phyloP scores from a whole-genome alignment of 2,888 invertebrate species.

The Hyposoter dolosus region DNA sequence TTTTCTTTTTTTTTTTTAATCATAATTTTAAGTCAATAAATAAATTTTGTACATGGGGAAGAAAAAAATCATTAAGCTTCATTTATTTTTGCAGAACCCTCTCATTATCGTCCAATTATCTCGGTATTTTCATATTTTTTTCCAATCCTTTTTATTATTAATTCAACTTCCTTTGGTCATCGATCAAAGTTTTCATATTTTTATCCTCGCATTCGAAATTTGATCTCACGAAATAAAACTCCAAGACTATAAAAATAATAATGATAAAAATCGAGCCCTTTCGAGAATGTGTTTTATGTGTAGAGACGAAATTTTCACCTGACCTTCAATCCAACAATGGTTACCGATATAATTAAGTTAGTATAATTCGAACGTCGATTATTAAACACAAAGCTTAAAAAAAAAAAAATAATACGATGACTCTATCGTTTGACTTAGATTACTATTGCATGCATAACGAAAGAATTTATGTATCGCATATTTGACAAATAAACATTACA shows the following conservation, averaged over 20 bases:
- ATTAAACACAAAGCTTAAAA: slow-evolving; percentile 12
- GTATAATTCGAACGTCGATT: slow-evolving; percentile 45
- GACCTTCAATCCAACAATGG: slow-evolving; percentile 46
- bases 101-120: slow-evolving; percentile 22
- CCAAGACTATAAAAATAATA: slow-evolving; percentile 8
- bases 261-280: background rate
- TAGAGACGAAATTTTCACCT: slow-evolving; percentile 54
- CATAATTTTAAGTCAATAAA: slow-evolving; percentile 56
- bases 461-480: slow-evolving; percentile 80
- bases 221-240: background rate
- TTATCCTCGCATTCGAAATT: slow-evolving; percentile 18
- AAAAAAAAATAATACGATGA: slow-evolving; percentile 19
- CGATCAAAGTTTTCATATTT: background rate
- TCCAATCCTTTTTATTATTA: background rate
- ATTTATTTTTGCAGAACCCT: slow-evolving; percentile 48
- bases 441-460: slow-evolving; percentile 78
- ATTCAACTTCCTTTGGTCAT: background rate
- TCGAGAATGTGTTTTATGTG: background rate
- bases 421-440: slow-evolving; percentile 70
- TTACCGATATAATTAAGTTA: slow-evolving; percentile 52
- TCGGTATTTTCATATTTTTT: background rate
- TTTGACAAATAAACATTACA: slow-evolving; percentile 80
- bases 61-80: slow-evolving; percentile 41
- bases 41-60: slow-evolving; percentile 50
- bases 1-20: slow-evolving; percentile 40